Conservation (phyloP, 2,888 invertebrate genomes). For the Mythimna impura region DNA sequence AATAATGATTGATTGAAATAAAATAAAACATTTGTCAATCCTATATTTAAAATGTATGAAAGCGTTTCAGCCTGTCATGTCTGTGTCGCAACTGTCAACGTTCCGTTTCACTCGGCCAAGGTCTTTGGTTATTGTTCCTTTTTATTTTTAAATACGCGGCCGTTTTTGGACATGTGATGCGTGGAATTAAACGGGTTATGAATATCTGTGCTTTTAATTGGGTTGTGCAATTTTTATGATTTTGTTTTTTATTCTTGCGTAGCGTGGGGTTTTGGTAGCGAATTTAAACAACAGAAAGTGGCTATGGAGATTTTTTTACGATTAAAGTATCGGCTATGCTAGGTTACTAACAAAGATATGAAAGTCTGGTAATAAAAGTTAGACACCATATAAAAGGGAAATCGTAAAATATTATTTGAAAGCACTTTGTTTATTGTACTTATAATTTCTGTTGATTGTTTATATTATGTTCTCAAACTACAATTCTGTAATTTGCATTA, state of each 20-base stretch:
- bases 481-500: no score
- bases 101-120: constrained; percentile 58
- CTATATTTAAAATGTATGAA: constrained; percentile 47
- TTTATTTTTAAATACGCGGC: constrained; percentile 54
- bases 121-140: constrained; percentile 57
- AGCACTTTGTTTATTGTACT: no score
- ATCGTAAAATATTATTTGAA: no score
- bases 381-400: no score
- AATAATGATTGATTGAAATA: constrained; percentile 33
- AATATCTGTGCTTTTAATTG: constrained; percentile 47
- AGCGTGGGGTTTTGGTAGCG: background rate
- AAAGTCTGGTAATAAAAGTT: no score
- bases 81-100: constrained; percentile 50
- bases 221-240: constrained; percentile 33
- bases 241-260: background rate
- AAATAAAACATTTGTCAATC: constrained; percentile 50
- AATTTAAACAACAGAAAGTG: no score
- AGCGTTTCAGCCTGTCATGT: constrained; percentile 48
- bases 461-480: no score
- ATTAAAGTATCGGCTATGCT: no score
- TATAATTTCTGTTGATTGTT: no score
- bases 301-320: no score
- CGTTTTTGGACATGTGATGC: constrained; percentile 55
- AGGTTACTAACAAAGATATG: no score
- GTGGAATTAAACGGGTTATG: constrained; percentile 51